Percentiles rank a stretch among this genome's conserved stretches.
These are phyloP conservation scores for Nymphalis polychloros DNA, from an alignment of 2,888 invertebrate species.

Conservation along the genomic window DNA sequence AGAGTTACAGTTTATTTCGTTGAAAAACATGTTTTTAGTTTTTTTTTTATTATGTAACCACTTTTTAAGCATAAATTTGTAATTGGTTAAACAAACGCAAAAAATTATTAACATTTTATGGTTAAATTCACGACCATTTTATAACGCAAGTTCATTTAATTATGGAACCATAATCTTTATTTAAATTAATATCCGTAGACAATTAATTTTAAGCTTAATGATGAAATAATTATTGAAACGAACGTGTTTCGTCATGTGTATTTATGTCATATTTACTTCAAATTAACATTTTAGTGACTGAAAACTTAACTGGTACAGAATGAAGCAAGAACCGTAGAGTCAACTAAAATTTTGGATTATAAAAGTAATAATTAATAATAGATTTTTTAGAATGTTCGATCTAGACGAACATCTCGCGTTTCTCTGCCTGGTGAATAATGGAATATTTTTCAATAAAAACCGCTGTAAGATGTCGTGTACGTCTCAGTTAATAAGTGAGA, in stretches of 20 bases:
- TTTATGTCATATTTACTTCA: too few species aligned
- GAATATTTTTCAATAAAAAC: slow-evolving; percentile 38
- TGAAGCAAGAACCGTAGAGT: too few species aligned
- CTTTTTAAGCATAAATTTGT: not conserved
- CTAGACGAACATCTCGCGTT: slow-evolving; percentile 33
- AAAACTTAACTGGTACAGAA: too few species aligned
- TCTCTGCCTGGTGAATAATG: slow-evolving; percentile 33
- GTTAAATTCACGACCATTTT: not conserved
- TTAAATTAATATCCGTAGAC: too few species aligned
- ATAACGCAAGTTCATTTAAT: not conserved
- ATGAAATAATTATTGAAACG: too few species aligned
- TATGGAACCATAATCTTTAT: too few species aligned
- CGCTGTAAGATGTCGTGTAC: slow-evolving; percentile 23
- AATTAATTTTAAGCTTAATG: too few species aligned
- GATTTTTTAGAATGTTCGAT: slow-evolving; percentile 11
- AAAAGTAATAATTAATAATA: not conserved
- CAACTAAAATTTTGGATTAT: too few species aligned
- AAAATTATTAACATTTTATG: not conserved
- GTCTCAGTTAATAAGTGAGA: slow-evolving; percentile 53
- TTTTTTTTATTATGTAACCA: not conserved
- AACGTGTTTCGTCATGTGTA: too few species aligned
- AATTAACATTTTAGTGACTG: too few species aligned
- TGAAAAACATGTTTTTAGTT: not conserved
- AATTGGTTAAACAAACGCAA: not conserved
- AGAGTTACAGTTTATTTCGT: not conserved